phyloP scores from a whole-genome alignment of 1,140 invertebrate species.

The Rhopalosiphum maidis region DNA sequence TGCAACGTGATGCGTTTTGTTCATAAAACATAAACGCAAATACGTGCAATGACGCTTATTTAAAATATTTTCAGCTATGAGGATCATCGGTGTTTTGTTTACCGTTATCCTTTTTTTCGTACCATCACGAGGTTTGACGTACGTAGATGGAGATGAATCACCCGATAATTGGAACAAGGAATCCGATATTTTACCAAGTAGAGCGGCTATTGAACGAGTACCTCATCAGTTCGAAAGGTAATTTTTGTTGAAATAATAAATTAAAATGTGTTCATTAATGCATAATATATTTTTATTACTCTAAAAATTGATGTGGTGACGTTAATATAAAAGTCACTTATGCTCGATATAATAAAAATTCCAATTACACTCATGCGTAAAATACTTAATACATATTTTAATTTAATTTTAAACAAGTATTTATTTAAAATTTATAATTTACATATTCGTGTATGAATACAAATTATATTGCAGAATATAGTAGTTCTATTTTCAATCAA shows the following conservation, averaged over 20 bases:
- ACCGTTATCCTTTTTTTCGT: constrained; percentile 43
- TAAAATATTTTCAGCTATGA: constrained; percentile 53
- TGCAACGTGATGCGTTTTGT: constrained; percentile 15
- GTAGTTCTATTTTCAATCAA: neutral
- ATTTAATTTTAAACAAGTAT: constrained; percentile 13
- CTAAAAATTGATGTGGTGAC: neutral
- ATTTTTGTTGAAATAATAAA: neutral
- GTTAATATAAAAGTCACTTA: neutral
- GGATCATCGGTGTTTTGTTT: constrained; percentile 29
- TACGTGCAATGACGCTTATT: neutral
- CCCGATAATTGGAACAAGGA: neutral
- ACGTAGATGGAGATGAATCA: neutral
- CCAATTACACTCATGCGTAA: neutral
- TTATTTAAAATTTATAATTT: neutral
- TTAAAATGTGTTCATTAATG: neutral
- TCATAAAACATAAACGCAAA: neutral
- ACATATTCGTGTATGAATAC: neutral
- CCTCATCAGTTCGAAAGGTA: constrained; percentile 40
- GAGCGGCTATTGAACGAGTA: constrained; percentile 46
- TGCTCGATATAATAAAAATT: neutral
- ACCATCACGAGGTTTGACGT: neutral
- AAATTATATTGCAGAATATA: neutral
- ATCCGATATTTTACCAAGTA: neutral
- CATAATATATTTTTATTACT: neutral
- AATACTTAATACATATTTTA: neutral